Percentiles rank a stretch among this genome's conserved stretches.
Conservation (phyloP, 2,113 vertebrate species). For the Tupaia chinensis region DNA sequence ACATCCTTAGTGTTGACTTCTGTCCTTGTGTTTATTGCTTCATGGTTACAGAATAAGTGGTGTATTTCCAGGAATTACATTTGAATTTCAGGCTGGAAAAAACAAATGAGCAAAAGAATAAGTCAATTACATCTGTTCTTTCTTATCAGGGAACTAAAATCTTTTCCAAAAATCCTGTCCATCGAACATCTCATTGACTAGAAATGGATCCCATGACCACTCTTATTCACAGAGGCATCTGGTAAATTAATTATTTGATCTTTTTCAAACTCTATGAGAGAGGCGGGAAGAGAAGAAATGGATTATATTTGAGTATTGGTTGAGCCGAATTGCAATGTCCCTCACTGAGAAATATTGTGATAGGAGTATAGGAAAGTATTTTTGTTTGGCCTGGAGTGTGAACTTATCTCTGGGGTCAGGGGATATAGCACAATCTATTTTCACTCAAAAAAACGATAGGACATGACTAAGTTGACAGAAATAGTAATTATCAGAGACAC, state of each 20-base stretch:
- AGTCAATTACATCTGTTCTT: not conserved
- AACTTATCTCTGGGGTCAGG: not conserved
- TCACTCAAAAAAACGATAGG: not conserved
- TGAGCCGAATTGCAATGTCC: not conserved
- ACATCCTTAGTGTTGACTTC: not conserved
- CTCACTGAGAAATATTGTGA: not conserved
- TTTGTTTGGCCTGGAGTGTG: not conserved
- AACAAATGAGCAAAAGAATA: not conserved
- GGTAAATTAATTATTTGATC: not conserved
- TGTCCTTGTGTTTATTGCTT: not conserved
- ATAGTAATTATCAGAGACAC: not conserved
- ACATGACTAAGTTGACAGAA: not conserved
- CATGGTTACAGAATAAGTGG: not conserved
- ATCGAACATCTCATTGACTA: not conserved
- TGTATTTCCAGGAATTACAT: not conserved
- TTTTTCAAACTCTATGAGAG: not conserved
- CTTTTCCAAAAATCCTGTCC: not conserved
- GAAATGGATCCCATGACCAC: not conserved
- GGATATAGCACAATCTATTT: not conserved
- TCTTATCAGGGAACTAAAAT: not conserved
- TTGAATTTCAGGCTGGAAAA: not conserved
- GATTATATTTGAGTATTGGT: not conserved
- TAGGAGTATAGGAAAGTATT: not conserved
- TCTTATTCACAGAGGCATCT: not conserved
- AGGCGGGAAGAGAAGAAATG: not conserved